Percentiles rank a stretch among this genome's conserved stretches.
These are phyloP conservation scores for Eristalis tenax DNA, from an alignment of 2,888 invertebrate genomes.

Conservation along the genomic window DNA sequence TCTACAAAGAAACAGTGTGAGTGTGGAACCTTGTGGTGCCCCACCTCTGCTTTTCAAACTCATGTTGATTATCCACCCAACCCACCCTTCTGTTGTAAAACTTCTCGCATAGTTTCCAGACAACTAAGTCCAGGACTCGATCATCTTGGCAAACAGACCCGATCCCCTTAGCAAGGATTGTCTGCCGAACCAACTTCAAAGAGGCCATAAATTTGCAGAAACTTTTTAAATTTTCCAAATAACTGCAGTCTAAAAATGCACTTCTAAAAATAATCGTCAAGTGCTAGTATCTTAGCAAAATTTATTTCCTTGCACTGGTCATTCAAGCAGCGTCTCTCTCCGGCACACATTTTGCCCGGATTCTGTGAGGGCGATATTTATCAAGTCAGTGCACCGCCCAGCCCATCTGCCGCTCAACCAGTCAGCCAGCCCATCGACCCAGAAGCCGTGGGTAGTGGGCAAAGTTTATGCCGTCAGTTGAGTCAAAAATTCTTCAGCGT, in stretches of 20 bases:
- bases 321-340: neutral
- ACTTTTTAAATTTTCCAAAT: neutral
- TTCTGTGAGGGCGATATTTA: neutral
- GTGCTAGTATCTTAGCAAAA: neutral
- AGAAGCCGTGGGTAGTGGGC: neutral
- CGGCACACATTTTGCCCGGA: neutral
- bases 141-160: too few relatives aligned
- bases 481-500: slow-evolving; percentile 8
- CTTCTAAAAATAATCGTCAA: neutral
- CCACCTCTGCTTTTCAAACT: neutral
- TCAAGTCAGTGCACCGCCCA: neutral
- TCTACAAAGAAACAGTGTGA: neutral
- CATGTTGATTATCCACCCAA: neutral
- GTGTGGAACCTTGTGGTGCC: neutral
- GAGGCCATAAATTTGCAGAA: neutral
- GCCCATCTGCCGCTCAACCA: too few relatives aligned
- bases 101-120: too few relatives aligned
- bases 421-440: neutral
- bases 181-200: neutral
- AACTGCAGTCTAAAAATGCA: neutral
- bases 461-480: slow-evolving; percentile 12
- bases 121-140: too few relatives aligned
- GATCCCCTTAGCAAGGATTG: neutral
- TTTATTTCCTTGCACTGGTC: neutral
- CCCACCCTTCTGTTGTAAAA: too few relatives aligned